Base-by-base conservation (phyloP, 2,797 vertebrate species). In the Malacoraja senta region DNA sequence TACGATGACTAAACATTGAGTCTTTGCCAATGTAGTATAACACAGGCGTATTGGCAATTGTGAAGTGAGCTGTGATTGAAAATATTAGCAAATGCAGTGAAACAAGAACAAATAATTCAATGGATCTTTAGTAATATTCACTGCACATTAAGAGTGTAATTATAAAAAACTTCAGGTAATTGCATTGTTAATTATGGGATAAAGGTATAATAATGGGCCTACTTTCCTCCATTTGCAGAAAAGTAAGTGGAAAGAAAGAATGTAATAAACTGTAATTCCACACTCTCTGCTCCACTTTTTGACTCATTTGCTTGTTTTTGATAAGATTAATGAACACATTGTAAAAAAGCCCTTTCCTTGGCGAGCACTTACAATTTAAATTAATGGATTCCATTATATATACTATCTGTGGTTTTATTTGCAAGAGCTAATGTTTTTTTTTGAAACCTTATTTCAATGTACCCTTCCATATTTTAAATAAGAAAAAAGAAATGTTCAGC, bases 101-200 rank as follows among this genome's bases (percentile, higher is more conserved):
- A 13, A 12, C 71, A n/a, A 29, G 90, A 92, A 92, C 58, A 92
- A 92, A 53, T 74, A 92, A 92, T 71, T 29, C 10, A 58, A 74
- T 8, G 13, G 90, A 91, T 74, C 24, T 72, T 91, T 72, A 92
- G 12, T 53, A 13, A 92, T 92, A 71, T 92, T 92, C 71, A 74
- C 29, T 92, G 71, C 26, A 74, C 24, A 92, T 92, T 92, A 92
- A 74, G 71, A 92, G 44, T 92, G 90, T 76, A 92, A 92, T 76
- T 74, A 44, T 58, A 76, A 76, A 92, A 76, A 26, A 71, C 21
- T 53, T 44, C 29, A 71, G 29, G 72, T 71, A 44, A 92, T 92
- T 92, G 76, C 24, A 76, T n/a, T 72, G 68, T 65, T 88, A 68
- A 68, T 88, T 88, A 88, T 68, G 13, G 35, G 32, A 72, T 91